Conservation (phyloP, 2,888 invertebrate species). For the Aethes cnicana region DNA sequence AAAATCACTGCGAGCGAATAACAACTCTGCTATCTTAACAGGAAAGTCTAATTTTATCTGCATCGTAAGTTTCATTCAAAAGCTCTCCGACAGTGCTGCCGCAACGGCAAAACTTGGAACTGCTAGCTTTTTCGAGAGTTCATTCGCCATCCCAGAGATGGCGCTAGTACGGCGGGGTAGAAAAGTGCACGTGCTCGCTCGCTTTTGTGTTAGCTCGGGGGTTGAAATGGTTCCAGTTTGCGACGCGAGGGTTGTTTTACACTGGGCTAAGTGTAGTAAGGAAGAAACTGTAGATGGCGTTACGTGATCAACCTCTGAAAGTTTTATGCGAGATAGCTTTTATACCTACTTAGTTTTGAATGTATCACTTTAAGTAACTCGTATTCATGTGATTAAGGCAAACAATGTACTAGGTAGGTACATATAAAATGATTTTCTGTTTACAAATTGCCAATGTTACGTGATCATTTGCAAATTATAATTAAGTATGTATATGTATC, state of each 20-base stretch:
- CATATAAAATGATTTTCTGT: too few relatives aligned
- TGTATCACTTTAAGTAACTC: too few relatives aligned
- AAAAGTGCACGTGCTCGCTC: conserved; percentile 41
- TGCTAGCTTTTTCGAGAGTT: conserved; percentile 64
- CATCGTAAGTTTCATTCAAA: conserved; percentile 67
- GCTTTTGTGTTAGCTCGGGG: conserved; percentile 47
- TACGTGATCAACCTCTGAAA: conserved; percentile 28
- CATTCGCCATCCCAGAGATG: conserved; percentile 67
- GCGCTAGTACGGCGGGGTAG: conserved; percentile 51
- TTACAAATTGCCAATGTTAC: too few relatives aligned
- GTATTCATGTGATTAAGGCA: too few relatives aligned
- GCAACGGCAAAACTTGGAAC: conserved; percentile 59
- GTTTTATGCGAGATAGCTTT: too few relatives aligned
- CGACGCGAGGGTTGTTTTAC: conserved; percentile 39
- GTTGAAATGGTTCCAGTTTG: conserved; percentile 48
- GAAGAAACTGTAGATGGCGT: conserved; percentile 50
- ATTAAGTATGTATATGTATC: too few relatives aligned
- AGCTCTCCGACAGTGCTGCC: conserved; percentile 60
- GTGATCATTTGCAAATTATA: too few relatives aligned
- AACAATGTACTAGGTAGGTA: too few relatives aligned
- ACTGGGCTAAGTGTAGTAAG: conserved; percentile 35
- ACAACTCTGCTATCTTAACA: conserved; percentile 46
- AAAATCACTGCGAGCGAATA: conserved; percentile 48
- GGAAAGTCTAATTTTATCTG: conserved; percentile 46
- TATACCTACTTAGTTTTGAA: too few relatives aligned